A percentile compares a stretch with the other conserved stretches of the same genome.
phyloP scores from a whole-genome alignment of 2,797 vertebrate genomes.

The Botia almorhae region DNA sequence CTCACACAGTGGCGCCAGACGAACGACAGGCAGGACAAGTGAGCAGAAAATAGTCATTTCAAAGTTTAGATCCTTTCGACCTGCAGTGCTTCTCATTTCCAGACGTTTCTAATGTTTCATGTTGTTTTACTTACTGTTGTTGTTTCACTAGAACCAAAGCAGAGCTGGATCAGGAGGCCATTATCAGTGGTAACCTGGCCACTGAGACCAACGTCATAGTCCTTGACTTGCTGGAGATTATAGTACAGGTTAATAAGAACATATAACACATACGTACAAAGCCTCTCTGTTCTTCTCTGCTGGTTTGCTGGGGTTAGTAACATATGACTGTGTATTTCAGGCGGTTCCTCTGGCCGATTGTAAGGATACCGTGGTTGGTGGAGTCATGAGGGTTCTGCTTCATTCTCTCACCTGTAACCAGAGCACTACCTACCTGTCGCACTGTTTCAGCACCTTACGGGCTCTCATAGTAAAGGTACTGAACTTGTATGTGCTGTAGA shows the following conservation, averaged over 20 bases:
- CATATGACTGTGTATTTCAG: conserved; percentile 66
- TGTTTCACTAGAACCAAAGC: conserved; percentile 86
- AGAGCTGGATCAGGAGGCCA: conserved; percentile 95
- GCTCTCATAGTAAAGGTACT: conserved; percentile 93
- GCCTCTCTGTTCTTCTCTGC: background rate
- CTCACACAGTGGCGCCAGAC: conserved; percentile 98
- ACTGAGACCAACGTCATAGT: conserved; percentile 94
- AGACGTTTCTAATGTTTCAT: background rate
- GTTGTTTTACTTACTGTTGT: background rate
- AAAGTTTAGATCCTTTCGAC: conserved; percentile 6
- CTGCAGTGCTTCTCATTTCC: background rate
- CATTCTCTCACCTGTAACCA: conserved; percentile 95
- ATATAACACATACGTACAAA: background rate
- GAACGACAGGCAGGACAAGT: conserved; percentile 95
- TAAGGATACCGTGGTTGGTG: conserved; percentile 91
- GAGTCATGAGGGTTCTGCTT: conserved; percentile 90
- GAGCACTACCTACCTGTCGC: conserved; percentile 90
- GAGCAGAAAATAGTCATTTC: conserved; percentile 65
- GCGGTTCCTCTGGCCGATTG: conserved; percentile 89
- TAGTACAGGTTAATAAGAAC: conserved; percentile 86
- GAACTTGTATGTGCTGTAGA: conserved; percentile 3
- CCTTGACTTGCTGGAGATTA: conserved; percentile 93
- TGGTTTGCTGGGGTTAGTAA: background rate
- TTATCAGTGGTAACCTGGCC: conserved; percentile 93
- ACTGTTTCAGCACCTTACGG: conserved; percentile 92